Conservation (phyloP, 2,113 vertebrate genomes). For the Dipodomys merriami region DNA sequence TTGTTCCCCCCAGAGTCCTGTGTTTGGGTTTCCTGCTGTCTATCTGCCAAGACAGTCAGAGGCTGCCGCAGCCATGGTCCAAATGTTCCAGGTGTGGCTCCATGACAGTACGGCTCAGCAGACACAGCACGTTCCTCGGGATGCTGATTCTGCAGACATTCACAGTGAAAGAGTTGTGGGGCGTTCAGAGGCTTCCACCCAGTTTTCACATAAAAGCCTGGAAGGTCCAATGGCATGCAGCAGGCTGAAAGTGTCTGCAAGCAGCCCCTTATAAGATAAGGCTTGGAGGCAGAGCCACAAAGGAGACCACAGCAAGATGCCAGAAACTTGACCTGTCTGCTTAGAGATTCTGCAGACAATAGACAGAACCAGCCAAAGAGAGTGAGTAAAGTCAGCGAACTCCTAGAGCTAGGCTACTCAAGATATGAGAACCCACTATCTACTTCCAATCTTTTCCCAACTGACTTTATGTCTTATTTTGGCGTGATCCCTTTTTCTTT, state of each 20-base stretch:
- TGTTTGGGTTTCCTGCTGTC: too few relatives aligned
- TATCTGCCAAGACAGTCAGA: too few relatives aligned
- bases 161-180: background rate
- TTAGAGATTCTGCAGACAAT: background rate
- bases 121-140: background rate
- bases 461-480: too few relatives aligned
- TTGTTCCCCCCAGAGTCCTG: background rate
- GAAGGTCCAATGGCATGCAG: background rate
- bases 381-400: too few relatives aligned
- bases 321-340: background rate
- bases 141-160: background rate
- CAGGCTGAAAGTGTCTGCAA: too few relatives aligned
- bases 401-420: background rate
- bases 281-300: background rate
- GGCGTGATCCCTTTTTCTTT: too few relatives aligned
- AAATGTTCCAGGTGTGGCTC: background rate
- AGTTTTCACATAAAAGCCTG: background rate
- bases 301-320: background rate
- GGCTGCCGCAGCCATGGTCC: background rate
- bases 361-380: background rate
- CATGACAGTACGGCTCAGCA: background rate
- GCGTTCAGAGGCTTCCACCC: background rate
- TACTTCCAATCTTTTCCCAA: too few relatives aligned
- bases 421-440: background rate
- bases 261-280: background rate